Evolutionary conservation across 2,113 vertebrate genomes (phyloP).

Genomic region (Miniopterus natalensis): DNA sequence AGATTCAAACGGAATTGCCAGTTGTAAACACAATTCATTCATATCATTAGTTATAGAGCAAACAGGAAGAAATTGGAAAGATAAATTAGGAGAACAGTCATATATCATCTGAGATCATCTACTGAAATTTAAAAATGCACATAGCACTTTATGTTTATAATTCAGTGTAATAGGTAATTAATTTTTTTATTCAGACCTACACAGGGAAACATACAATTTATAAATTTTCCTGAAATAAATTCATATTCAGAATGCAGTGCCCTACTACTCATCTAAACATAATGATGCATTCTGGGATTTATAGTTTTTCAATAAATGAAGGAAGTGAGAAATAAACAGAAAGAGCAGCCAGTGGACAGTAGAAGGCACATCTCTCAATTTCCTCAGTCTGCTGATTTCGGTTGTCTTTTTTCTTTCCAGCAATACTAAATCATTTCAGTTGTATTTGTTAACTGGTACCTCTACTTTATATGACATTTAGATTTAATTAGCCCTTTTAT

Average conservation of each 20-base stretch:
- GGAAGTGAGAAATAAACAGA: not conserved
- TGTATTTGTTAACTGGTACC: not conserved
- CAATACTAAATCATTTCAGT: not conserved
- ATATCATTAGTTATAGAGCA: not conserved
- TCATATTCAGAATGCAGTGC: not conserved
- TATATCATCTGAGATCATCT: not conserved
- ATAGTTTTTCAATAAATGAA: not conserved
- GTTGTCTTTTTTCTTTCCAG: not conserved
- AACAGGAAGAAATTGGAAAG: not conserved
- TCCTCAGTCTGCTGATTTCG: not conserved
- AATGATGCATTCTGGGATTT: not conserved
- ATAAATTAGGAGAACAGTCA: not conserved
- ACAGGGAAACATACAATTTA: not conserved
- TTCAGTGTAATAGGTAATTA: not conserved
- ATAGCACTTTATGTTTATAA: not conserved
- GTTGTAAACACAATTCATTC: constrained; percentile 16
- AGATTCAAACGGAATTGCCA: not conserved
- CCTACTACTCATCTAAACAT: not conserved
- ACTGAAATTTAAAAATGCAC: not conserved
- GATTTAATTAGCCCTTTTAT: not conserved
- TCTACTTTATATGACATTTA: not conserved
- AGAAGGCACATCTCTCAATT: not conserved
- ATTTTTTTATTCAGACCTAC: not conserved
- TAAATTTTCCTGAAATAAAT: not conserved
- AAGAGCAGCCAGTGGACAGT: not conserved